Percentiles rank a stretch among this genome's conserved stretches.
Conservation (phyloP, 2,888 invertebrate species). For the Horisme vitalbata region DNA sequence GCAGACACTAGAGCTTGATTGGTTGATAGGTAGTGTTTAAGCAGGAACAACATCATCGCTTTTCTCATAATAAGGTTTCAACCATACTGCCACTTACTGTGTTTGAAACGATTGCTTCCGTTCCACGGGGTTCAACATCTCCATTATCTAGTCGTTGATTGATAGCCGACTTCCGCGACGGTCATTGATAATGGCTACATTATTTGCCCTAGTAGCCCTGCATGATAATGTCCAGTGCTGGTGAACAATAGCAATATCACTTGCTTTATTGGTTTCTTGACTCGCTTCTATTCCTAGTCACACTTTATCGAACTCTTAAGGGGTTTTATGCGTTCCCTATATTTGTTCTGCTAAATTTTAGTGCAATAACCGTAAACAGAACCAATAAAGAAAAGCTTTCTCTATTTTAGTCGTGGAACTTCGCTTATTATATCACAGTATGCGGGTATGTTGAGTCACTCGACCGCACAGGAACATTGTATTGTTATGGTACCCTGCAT, state of each 20-base stretch:
- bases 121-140: constrained; percentile 65
- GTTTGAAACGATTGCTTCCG: constrained; percentile 59
- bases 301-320: constrained; percentile 15
- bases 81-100: constrained; percentile 29
- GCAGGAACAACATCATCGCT: constrained; percentile 27
- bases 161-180: constrained; percentile 70
- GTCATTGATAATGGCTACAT: constrained; percentile 47
- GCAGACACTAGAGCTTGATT: background rate
- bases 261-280: constrained; percentile 47
- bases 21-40: background rate
- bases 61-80: constrained; percentile 29
- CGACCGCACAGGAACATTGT: constrained; percentile 67
- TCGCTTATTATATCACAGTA: constrained; percentile 45
- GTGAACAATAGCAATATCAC: constrained; percentile 25
- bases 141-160: constrained; percentile 72
- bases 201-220: constrained; percentile 58
- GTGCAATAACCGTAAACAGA: constrained; percentile 10
- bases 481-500: constrained; percentile 69
- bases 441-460: constrained; percentile 66
- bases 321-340: constrained; percentile 1
- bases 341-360: constrained; percentile 11
- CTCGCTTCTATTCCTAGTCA: constrained; percentile 42
- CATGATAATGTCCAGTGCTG: constrained; percentile 17
- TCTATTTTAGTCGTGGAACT: constrained; percentile 15
- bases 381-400: constrained; percentile 27